Base-by-base conservation (phyloP, 2,113 vertebrate species). In the Alethe diademata region DNA sequence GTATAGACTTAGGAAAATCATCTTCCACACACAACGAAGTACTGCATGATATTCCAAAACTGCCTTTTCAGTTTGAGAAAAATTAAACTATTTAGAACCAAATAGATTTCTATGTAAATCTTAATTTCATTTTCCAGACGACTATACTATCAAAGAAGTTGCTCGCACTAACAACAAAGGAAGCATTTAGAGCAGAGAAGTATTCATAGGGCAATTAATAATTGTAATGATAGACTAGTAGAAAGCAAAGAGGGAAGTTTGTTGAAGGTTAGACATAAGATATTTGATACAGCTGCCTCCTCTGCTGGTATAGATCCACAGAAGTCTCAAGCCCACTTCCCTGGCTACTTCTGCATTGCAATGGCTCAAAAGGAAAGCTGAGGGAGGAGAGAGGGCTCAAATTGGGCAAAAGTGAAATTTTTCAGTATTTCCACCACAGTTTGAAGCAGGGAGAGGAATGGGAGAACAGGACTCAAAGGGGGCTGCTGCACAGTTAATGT, bases 91-190 rank as follows among this genome's bases (percentile, higher is more conserved):
- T 57, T 92, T 82, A 89, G 90, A 93, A 91, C 83, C 65, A 78
- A 97, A 88, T 7, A 88, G 78, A 93, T 95, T 91, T 81, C 71
- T 94, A 70, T 86, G 95, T 96, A 93, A 94, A 95, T 92, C 42
- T 92, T 88, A 45, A 79, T 93, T 93, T 94, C 50, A 80, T 72
- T 94, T 95, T 66, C 51, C 48, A 35, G 25, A 61, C 33, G 62
- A 82, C 71, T 74, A 19, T 19, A 84, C 82, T 73, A 92, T 42
- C 76, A 93, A 84, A 80, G 47, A 93, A 94, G 94, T 69, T 76
- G 51, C 58, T 82, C 79, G 60, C 51, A 82, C 85, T 92, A 93
- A 72, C 62, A 70, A 89, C 91, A 91, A 78, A 85, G n/a, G 53
- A 94, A 85, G n/a, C 58, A 74, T n/a, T 95, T 85, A 67, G 47